Evolutionary conservation across 2,113 vertebrate genomes (phyloP), one percentile per base, ranked within the genome.

Genomic region (Clarias macrocephalus): DNA sequence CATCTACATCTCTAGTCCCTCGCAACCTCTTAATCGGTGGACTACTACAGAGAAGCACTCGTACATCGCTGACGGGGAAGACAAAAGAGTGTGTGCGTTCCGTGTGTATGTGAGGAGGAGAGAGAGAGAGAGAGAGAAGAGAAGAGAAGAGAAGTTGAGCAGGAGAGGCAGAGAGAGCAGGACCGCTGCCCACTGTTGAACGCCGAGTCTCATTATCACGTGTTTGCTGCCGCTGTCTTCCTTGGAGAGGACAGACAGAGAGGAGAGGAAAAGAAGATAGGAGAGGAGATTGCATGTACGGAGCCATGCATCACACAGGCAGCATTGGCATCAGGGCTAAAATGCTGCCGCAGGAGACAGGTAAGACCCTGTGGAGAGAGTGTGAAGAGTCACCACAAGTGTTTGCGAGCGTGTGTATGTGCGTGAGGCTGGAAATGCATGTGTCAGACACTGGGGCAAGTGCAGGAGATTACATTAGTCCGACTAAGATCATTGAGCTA

Each of bases 311-410:
- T 96, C 97, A 97, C 93, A 92, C 96, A 90, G 96, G 94, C 93
- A 94, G 93, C 93, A 93, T 92, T 59, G 85, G 95, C 95, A 96
- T 95, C 94, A 96, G 97, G 96, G 96, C 96, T 94, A 98, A 98
- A 95, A 96, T 97, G 95, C 96, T 97, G 96, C 96, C 96, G 92
- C 91, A 96, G 57, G 97, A 99, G 96, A 95, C 98, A 97, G 98
- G 98, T 99, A 97, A 97, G 97, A 94, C 88, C 89, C 72, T 15
- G 79, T 13, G 12, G 33, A 81, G 86, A 62, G 82, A 76, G 48
- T 85, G 88, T 82, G 77, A 80, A 88, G 66, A 83, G 33, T n/a
- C n/a, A 62, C 57, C 62, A 56, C 62, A 42, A n/a, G 59, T 72
- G 52, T 81, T 8, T 68, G 84, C 48, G 52, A 84, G 86, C 52